phyloP scores from a whole-genome alignment of 23 tunicate species.

The Aplidium turbinatum region DNA sequence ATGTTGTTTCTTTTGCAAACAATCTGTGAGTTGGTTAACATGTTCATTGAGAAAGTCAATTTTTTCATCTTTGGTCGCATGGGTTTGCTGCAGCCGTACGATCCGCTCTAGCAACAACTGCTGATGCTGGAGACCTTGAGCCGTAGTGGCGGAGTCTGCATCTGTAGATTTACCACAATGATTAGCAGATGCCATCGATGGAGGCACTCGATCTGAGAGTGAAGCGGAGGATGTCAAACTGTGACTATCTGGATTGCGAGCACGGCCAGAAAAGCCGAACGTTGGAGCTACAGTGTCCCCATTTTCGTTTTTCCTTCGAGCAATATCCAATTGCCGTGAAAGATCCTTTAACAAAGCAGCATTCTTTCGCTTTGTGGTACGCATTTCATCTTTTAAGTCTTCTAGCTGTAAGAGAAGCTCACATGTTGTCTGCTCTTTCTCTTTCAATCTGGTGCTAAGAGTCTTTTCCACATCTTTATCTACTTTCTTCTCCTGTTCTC shows the following conservation, averaged over 20 bases:
- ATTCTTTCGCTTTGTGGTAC: conserved; percentile 78
- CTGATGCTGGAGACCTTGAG: conserved; percentile 46
- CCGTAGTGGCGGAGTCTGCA: conserved; percentile 74
- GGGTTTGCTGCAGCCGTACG: conserved; percentile 91
- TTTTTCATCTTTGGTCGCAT: conserved; percentile 94
- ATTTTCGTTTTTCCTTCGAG: conserved; percentile 68
- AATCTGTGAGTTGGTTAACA: conserved; percentile 68
- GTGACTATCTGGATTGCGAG: no score
- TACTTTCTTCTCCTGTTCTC: conserved; percentile 12
- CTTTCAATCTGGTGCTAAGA: conserved; percentile 54
- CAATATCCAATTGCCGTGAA: conserved; percentile 75
- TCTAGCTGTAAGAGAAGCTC: conserved; percentile 70
- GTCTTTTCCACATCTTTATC: conserved; percentile 9
- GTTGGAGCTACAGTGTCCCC: conserved; percentile 52
- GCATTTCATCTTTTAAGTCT: conserved; percentile 83
- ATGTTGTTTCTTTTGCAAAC: conserved; percentile 74
- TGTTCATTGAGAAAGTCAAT: conserved; percentile 96
- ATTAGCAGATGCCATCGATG: no score
- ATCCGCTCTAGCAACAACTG: conserved; percentile 87
- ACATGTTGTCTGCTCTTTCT: conserved; percentile 71
- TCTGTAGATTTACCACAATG: no score
- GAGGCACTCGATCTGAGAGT: no score
- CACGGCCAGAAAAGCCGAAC: no score
- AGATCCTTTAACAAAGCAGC: conserved; percentile 79
- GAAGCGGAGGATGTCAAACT: no score